phyloP scores from a whole-genome alignment of 2,888 invertebrate genomes.

The Ctenicera cuprea region DNA sequence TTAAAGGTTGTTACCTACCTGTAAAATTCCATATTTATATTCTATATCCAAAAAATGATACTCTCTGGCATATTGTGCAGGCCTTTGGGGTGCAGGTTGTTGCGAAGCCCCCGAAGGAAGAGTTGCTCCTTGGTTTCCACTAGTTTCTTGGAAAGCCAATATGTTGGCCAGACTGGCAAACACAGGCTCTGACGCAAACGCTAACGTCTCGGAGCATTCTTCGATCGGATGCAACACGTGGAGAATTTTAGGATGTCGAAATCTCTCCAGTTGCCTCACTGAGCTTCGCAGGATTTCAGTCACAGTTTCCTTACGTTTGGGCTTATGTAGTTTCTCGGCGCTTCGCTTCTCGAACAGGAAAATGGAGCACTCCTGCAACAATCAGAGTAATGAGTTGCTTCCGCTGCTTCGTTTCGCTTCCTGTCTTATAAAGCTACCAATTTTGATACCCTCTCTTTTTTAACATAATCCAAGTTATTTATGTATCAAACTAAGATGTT shows the following conservation, averaged over 20 bases:
- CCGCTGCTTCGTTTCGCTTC: constrained; percentile 32
- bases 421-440: constrained; percentile 7
- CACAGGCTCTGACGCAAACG: constrained; percentile 96
- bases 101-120: constrained; percentile 72
- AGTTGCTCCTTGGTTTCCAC: constrained; percentile 70
- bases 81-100: constrained; percentile 73
- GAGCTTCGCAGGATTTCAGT: constrained; percentile 90
- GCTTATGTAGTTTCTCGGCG: constrained; percentile 94
- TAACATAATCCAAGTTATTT: not conserved
- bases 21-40: constrained; percentile 93
- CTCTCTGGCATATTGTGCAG: constrained; percentile 84
- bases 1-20: constrained; percentile 77
- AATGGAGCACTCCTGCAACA: constrained; percentile 90
- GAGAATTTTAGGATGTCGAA: constrained; percentile 88
- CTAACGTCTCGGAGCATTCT: constrained; percentile 90
- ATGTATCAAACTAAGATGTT: no score
- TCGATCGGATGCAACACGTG: constrained; percentile 84
- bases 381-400: constrained; percentile 52
- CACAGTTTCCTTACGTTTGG: constrained; percentile 93
- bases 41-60: constrained; percentile 94
- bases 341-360: constrained; percentile 95
- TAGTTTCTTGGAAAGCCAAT: constrained; percentile 85
- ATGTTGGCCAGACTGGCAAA: constrained; percentile 93
- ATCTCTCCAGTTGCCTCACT: constrained; percentile 85
- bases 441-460: not conserved